Evolutionary conservation across 2,888 invertebrate genomes (phyloP), one percentile per base, ranked within the genome.

Genomic region (Acholoe squamosa): DNA sequence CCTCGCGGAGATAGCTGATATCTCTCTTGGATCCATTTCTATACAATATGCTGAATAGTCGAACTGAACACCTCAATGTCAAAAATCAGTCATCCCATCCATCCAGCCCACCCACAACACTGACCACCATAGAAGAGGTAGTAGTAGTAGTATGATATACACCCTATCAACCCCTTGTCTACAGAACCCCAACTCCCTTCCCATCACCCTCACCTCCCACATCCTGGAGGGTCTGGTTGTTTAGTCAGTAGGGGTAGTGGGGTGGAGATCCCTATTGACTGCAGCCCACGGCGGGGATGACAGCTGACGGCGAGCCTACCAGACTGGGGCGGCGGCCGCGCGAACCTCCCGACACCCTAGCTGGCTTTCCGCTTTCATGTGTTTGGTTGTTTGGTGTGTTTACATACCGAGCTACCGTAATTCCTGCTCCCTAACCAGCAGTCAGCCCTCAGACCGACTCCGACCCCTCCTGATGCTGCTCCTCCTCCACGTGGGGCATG

Each of bases 381-480:
- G 80, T 80, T 80, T 80, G 80, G 80, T 80, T 80, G 80, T 80
- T 80, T 80, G 80, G 80, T n/a, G 16, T 80, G 80, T 80, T 80
- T 80, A 80, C 80, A 80, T 80, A 80, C 80, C 80, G 80, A 0
- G 43, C 80, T 80, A 80, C 80, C 43, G 80, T 80, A 80, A 80
- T 34, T 16, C 43, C 80, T 3, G 0, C 80, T 5, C 43, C 80
- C 43, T 28, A 25, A 31, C 28, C 76, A 25, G 25, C 76, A 28
- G 0, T 19, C 80, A 12, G 16, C 33, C 19, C 71, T 25, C n/a
- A n/a, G 43, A 10, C 43, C 43, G 43, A n/a, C n/a, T n/a, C n/a
- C n/a, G n/a, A n/a, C n/a, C n/a, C n/a, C n/a, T n/a, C n/a, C n/a
- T n/a, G n/a, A n/a, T n/a, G n/a, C n/a, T n/a, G n/a, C 43, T 3